These are phyloP conservation scores for Pangasius mekongensis DNA, from an alignment of 2,797 vertebrate genomes.

Conservation along the genomic window DNA sequence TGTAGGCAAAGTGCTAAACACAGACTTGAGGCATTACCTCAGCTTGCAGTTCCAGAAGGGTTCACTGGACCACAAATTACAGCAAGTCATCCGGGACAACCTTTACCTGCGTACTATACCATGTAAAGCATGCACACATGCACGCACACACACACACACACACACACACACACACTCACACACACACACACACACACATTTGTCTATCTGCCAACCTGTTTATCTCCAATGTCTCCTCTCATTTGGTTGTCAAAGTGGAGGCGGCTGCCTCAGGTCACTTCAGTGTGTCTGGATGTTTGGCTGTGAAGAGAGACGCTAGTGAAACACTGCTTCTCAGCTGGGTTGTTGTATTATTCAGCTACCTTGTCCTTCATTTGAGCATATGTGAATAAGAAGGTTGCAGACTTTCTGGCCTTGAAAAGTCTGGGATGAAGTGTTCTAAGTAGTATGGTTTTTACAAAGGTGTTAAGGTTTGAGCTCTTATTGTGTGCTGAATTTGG, in stretches of 20 bases:
- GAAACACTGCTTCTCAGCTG: conserved; percentile 20
- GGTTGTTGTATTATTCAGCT: conserved; percentile 29
- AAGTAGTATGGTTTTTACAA: background rate
- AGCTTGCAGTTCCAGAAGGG: conserved; percentile 89
- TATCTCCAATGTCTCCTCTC: conserved; percentile 29
- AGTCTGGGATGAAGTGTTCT: background rate
- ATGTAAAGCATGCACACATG: conserved; percentile 71
- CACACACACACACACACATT: conserved; percentile 13
- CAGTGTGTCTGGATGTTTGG: conserved; percentile 25
- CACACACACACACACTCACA: background rate
- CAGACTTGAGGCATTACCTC: conserved; percentile 86
- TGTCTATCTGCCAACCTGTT: conserved; percentile 17
- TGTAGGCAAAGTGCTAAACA: conserved; percentile 87
- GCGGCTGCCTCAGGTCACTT: background rate
- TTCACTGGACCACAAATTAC: conserved; percentile 86
- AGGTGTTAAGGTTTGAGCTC: background rate
- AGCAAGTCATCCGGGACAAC: conserved; percentile 89
- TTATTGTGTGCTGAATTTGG: conserved; percentile 24
- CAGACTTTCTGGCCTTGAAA: conserved; percentile 14
- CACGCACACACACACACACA: background rate
- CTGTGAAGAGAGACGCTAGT: conserved; percentile 6
- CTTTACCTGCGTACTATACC: conserved; percentile 88
- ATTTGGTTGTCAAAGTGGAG: conserved; percentile 46
- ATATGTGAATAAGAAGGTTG: conserved; percentile 7
- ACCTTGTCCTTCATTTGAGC: conserved; percentile 35